phyloP scores from a whole-genome alignment of 2,888 invertebrate species.

The Thymelicus sylvestris region DNA sequence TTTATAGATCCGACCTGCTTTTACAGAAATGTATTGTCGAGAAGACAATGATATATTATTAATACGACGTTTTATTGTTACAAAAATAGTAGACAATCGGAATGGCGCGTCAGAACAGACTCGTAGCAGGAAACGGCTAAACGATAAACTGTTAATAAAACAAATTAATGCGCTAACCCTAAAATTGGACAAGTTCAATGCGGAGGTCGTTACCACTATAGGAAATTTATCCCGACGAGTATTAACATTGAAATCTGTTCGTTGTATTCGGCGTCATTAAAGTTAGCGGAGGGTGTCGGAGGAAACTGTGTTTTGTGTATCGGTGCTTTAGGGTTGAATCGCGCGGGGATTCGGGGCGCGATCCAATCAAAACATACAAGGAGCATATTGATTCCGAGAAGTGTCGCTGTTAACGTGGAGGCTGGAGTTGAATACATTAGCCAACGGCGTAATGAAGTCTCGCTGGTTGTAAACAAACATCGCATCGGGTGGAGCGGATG shows the following conservation, averaged over 20 bases:
- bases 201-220: constrained; percentile 82
- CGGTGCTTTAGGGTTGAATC: constrained; percentile 61
- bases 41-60: constrained; percentile 34
- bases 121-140: constrained; percentile 76
- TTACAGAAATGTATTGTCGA: constrained; percentile 38
- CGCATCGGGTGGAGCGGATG: constrained; percentile 52
- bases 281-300: constrained; percentile 54
- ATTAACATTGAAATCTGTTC: constrained; percentile 84
- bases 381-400: constrained; percentile 85
- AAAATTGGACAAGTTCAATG: constrained; percentile 85
- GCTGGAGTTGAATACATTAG: constrained; percentile 85
- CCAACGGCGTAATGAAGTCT: constrained; percentile 85
- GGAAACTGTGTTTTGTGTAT: constrained; percentile 68
- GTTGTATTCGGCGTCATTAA: constrained; percentile 83
- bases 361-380: constrained; percentile 85
- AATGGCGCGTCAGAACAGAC: constrained; percentile 63
- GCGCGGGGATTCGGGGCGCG: constrained; percentile 57
- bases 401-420: constrained; percentile 85
- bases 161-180: constrained; percentile 82
- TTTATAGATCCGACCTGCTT: constrained; percentile 35
- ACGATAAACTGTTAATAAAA: constrained; percentile 81
- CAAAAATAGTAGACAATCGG: constrained; percentile 60
- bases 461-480: constrained; percentile 84
- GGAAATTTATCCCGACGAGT: constrained; percentile 81
- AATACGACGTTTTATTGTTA: constrained; percentile 37